Evolutionary conservation across 2,113 vertebrate species (phyloP).

Genomic region (Tretioscincus oriximinensis): DNA sequence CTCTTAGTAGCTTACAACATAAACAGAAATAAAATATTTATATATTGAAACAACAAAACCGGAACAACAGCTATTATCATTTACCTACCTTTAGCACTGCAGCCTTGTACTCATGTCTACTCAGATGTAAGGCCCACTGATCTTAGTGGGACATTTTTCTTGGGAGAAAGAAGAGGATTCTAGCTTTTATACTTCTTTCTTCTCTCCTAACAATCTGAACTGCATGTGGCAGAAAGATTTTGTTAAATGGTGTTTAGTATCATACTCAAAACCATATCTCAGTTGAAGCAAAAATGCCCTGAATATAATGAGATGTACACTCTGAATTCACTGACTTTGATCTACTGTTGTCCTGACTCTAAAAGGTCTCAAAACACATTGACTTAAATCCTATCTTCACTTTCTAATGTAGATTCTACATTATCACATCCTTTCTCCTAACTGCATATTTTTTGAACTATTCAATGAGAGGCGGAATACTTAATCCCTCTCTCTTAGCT

Average conservation of each 20-base stretch:
- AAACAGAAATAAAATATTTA: too few species aligned
- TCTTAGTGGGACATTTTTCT: background rate
- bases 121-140: background rate
- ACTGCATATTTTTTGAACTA: background rate
- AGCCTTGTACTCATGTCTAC: background rate
- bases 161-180: background rate
- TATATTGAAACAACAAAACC: too few species aligned
- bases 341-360: slow-evolving; percentile 8
- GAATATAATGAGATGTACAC: background rate
- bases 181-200: background rate
- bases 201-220: background rate
- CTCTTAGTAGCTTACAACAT: too few species aligned
- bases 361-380: background rate
- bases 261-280: background rate
- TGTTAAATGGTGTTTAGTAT: background rate
- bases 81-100: too few species aligned
- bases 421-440: background rate
- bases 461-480: background rate
- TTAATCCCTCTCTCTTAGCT: slow-evolving; percentile 13
- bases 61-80: too few species aligned
- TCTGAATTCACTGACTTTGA: slow-evolving; percentile 8
- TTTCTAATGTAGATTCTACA: background rate
- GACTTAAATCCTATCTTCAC: slow-evolving; percentile 20
- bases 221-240: slow-evolving; percentile 11
- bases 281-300: background rate